Conservation (phyloP, 2,113 vertebrate species). For the Vireo altiloquus region DNA sequence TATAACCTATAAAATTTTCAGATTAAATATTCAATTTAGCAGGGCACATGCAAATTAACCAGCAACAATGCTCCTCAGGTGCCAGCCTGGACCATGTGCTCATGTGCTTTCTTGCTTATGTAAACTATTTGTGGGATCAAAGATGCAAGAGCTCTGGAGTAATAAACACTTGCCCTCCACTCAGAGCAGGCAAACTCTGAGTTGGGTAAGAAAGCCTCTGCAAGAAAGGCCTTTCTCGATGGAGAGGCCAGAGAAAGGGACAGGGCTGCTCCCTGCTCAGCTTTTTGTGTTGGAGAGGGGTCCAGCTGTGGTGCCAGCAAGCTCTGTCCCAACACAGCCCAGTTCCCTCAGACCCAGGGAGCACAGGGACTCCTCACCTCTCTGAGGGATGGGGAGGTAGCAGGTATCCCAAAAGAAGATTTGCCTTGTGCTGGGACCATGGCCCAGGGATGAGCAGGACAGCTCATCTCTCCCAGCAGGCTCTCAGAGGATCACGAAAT, state of each 20-base stretch:
- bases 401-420: neutral
- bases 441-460: neutral
- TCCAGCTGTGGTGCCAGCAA: fast-evolving
- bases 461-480: fast-evolving
- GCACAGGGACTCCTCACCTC: neutral
- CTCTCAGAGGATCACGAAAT: neutral
- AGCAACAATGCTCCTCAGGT: neutral
- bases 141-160: neutral
- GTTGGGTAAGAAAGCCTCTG: neutral
- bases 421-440: neutral
- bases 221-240: neutral
- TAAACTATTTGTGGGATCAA: neutral
- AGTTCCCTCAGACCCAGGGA: neutral
- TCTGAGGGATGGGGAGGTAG: fast-evolving
- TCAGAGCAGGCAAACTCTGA: neutral
- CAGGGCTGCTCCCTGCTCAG: neutral
- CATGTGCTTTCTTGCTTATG: fast-evolving
- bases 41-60: neutral
- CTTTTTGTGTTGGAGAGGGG: fast-evolving
- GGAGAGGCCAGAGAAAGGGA: neutral
- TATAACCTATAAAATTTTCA: neutral
- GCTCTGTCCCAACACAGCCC: neutral
- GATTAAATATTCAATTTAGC: neutral
- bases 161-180: neutral
- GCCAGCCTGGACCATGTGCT: neutral